Percentiles rank a stretch among this genome's conserved stretches.
phyloP scores from a whole-genome alignment of 2,888 invertebrate species.

The Melanostoma scalare region DNA sequence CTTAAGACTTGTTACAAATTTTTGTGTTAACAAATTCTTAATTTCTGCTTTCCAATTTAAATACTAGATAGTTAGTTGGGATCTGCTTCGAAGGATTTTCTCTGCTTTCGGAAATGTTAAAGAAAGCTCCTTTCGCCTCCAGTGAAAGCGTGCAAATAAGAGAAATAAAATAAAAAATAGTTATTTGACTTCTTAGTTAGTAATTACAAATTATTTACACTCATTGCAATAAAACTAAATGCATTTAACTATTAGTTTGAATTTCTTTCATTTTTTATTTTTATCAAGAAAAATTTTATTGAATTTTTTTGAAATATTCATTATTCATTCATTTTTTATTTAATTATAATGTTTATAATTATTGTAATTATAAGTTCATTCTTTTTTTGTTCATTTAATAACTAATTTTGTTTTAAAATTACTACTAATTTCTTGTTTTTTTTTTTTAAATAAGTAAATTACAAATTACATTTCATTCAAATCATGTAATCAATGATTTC shows the following conservation, averaged over 20 bases:
- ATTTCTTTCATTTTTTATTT: constrained; percentile 72
- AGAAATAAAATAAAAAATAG: not conserved
- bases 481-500: constrained; percentile 76
- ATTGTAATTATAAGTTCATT: constrained; percentile 78
- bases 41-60: too few relatives aligned
- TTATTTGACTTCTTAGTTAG: not conserved
- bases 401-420: constrained; percentile 70
- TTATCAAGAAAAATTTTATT: constrained; percentile 72
- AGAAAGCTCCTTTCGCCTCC: not conserved
- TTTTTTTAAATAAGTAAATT: constrained; percentile 77
- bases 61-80: too few relatives aligned
- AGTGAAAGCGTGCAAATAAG: constrained; percentile 1
- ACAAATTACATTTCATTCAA: constrained; percentile 62
- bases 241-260: constrained; percentile 67
- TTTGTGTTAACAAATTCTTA: too few relatives aligned
- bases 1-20: too few relatives aligned
- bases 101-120: not conserved
- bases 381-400: constrained; percentile 58
- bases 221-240: constrained; percentile 59
- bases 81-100: too few relatives aligned
- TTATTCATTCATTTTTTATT: constrained; percentile 73
- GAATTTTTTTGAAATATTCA: constrained; percentile 70
- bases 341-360: constrained; percentile 78
- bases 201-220: not conserved
- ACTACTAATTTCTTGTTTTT: constrained; percentile 77